phyloP scores from a whole-genome alignment of 2,888 invertebrate species.

The Drosophila anceps region DNA sequence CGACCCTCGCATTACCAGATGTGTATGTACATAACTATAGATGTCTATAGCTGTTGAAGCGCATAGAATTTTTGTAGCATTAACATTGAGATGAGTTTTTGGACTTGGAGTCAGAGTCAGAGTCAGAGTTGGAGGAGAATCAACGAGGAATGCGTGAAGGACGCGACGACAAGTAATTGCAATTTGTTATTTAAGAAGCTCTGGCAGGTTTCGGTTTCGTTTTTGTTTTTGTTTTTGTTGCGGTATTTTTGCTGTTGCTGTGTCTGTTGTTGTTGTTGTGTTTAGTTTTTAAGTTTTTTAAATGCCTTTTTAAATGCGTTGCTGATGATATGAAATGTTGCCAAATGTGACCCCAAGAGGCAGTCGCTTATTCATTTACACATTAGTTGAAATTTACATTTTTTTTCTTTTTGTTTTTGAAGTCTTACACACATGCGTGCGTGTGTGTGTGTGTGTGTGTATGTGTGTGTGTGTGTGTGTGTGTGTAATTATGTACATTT shows the following conservation, averaged over 20 bases:
- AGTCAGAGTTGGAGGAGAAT: constrained; percentile 38
- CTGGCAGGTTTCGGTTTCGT: constrained; percentile 23
- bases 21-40: neutral
- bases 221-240: constrained; percentile 4
- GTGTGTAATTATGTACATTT: constrained; percentile 27
- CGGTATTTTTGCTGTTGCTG: neutral
- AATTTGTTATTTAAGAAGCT: constrained; percentile 63
- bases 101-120: constrained; percentile 34
- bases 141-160: constrained; percentile 77
- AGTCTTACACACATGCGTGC: neutral
- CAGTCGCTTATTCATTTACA: constrained; percentile 74
- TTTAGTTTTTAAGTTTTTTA: constrained; percentile 29
- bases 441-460: neutral
- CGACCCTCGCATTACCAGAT: constrained; percentile 40
- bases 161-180: constrained; percentile 52
- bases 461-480: constrained; percentile 8
- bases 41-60: constrained; percentile 25
- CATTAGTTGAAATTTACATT: constrained; percentile 76
- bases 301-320: constrained; percentile 68
- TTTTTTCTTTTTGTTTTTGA: neutral
- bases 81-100: constrained; percentile 54
- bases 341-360: constrained; percentile 78
- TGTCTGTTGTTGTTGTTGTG: neutral
- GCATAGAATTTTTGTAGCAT: constrained; percentile 69
- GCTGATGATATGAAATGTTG: constrained; percentile 77